Conservation (phyloP, 2,888 invertebrate species). For the Emesis furor region DNA sequence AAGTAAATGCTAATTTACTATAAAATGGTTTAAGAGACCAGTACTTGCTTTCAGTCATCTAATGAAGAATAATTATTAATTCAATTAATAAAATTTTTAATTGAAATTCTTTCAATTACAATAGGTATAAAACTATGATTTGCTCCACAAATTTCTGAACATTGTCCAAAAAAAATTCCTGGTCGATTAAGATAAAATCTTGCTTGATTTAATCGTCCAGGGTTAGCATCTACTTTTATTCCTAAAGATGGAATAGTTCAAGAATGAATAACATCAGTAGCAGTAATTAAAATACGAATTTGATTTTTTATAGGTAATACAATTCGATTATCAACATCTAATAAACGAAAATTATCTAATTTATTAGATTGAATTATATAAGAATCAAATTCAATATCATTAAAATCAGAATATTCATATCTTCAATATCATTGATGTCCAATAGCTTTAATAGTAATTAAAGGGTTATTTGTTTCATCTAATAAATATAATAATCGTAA, state of each 20-base stretch:
- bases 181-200: constrained; percentile 92
- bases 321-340: constrained; percentile 90
- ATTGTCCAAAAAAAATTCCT: constrained; percentile 95
- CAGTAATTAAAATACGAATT: constrained; percentile 93
- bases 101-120: constrained; percentile 92
- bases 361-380: constrained; percentile 66
- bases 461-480: constrained; percentile 91
- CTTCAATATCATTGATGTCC: constrained; percentile 94
- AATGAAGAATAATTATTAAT: constrained; percentile 91
- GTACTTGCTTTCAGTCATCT: constrained; percentile 94
- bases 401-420: constrained; percentile 93
- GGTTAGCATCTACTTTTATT: constrained; percentile 93
- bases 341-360: constrained; percentile 53
- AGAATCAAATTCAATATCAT: constrained; percentile 72
- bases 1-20: constrained; percentile 93
- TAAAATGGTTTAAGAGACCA: constrained; percentile 94
- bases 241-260: constrained; percentile 93
- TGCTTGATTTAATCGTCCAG: constrained; percentile 93
- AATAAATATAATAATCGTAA: constrained; percentile 92
- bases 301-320: constrained; percentile 92
- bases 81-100: constrained; percentile 90
- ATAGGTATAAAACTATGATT: constrained; percentile 96
- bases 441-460: constrained; percentile 92
- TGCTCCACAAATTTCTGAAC: constrained; percentile 91
- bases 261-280: constrained; percentile 94